Evolutionary conservation across 2,888 invertebrate genomes (phyloP), one percentile per base, ranked within the genome.

Genomic region (Coelopa pilipes): DNA sequence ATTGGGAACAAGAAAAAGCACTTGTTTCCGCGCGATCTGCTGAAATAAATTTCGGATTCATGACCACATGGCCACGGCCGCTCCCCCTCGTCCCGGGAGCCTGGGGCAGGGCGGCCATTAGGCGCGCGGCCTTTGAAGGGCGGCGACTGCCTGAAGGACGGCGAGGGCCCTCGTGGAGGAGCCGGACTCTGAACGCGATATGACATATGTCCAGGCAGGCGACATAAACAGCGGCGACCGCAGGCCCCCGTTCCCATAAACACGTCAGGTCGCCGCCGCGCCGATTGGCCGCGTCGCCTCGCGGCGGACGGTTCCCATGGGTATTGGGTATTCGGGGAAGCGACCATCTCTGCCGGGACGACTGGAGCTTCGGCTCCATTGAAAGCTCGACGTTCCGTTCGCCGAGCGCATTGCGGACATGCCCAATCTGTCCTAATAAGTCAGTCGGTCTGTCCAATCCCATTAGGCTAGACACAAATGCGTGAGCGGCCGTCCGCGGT

Each of bases 1-100:
- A 71, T 63, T 53, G 45, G 53, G 24, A 71, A 63, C 70, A 71
- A 71, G 70, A 63, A 71, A 71, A 71, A 24, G 70, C 70, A 71
- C 70, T 71, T 71, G 70, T 53, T 71, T 13, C 60, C 45, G 62
- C 53, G 70, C 62, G 34, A 62, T 71, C 34, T 55, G 21, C 49
- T 59, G 49, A 60, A 70, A 60, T 60, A 70, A 70, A 47, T 70
- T 46, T 68, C 21, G 12, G 19, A 47, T 59, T 50, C 66, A 49
- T 66, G 66, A 66, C 50, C 21, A 66, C 19, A 55, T 13, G 19
- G 17, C 55, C 17, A n/a, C 34, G 62, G 15, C 13, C 15, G 17
- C 17, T 21, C 34, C 59, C 12, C 19, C 17, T n/a, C 59, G 59
- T 17, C 12, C 17, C 59, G 3, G 59, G 57, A 11, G 59, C 17